phyloP scores from a whole-genome alignment of 2,113 vertebrate genomes.

The Microcebus jonahi region DNA sequence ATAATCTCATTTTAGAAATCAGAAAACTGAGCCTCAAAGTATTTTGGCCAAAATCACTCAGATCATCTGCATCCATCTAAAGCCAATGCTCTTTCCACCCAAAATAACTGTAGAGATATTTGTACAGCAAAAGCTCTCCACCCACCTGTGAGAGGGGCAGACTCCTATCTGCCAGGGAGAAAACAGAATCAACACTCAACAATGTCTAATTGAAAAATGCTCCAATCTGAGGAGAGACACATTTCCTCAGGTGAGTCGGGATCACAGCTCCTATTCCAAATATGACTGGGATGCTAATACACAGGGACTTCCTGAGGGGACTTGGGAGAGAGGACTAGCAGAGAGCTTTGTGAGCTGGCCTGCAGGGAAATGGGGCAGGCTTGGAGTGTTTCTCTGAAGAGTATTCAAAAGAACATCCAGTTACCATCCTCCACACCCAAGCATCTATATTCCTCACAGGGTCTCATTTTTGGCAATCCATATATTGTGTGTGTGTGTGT shows the following conservation, averaged over 20 bases:
- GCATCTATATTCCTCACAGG: background rate
- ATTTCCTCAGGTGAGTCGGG: background rate
- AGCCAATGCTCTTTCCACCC: background rate
- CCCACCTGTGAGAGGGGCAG: background rate
- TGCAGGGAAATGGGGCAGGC: background rate
- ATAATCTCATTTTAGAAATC: background rate
- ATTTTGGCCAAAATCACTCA: background rate
- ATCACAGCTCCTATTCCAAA: background rate
- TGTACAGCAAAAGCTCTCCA: background rate
- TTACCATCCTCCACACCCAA: background rate
- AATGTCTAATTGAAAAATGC: background rate
- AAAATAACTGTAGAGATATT: background rate
- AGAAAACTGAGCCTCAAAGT: background rate
- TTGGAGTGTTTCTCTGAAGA: background rate
- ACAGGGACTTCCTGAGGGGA: background rate
- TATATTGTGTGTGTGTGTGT: rapidly evolving
- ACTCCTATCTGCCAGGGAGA: background rate
- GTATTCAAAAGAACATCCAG: background rate
- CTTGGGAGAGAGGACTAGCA: background rate
- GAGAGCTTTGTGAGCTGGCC: background rate
- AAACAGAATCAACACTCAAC: background rate
- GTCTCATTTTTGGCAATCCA: too few relatives aligned
- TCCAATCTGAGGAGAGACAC: background rate
- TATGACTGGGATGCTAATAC: background rate
- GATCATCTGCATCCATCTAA: background rate